A percentile compares a stretch with the other conserved stretches of the same genome.
phyloP scores from a whole-genome alignment of 2,888 invertebrate genomes.

The Cacoxenus indagator region DNA sequence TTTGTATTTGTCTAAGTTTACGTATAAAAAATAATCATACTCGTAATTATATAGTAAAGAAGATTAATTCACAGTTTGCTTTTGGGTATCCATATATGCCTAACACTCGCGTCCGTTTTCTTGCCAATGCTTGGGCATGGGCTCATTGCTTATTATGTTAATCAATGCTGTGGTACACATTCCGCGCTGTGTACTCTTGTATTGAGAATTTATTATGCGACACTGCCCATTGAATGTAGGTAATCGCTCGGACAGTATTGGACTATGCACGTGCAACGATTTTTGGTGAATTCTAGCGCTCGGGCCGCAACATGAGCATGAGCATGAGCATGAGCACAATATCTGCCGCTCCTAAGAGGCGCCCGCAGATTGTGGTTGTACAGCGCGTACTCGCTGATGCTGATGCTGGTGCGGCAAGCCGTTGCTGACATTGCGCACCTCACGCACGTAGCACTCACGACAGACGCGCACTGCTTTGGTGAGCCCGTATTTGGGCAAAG shows the following conservation, averaged over 20 bases:
- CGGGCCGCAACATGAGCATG: slow-evolving; percentile 40
- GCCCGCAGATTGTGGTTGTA: slow-evolving; percentile 47
- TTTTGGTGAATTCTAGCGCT: slow-evolving; percentile 30
- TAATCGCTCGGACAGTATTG: background rate
- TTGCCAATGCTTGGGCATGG: slow-evolving; percentile 22
- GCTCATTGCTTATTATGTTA: slow-evolving; percentile 8
- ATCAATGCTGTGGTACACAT: background rate
- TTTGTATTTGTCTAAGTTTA: slow-evolving; percentile 14
- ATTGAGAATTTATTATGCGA: too few species aligned
- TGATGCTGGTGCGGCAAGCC: slow-evolving; percentile 4
- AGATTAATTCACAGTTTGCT: slow-evolving; percentile 56
- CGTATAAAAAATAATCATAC: background rate
- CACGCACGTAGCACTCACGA: slow-evolving; percentile 69
- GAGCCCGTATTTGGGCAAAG: slow-evolving; percentile 92
- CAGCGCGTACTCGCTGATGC: slow-evolving; percentile 23
- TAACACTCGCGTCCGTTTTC: background rate
- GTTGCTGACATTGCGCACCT: slow-evolving; percentile 41
- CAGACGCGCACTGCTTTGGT: slow-evolving; percentile 94
- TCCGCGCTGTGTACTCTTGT: background rate
- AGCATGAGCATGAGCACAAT: slow-evolving; percentile 38
- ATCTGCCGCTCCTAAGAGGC: slow-evolving; percentile 56
- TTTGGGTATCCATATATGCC: slow-evolving; percentile 36
- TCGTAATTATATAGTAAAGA: slow-evolving; percentile 12
- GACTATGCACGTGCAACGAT: background rate
- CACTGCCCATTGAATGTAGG: too few species aligned